Percentiles rank a stretch among this genome's conserved stretches.
Conservation (phyloP, 2,888 invertebrate genomes). For the Oasisia sp. region DNA sequence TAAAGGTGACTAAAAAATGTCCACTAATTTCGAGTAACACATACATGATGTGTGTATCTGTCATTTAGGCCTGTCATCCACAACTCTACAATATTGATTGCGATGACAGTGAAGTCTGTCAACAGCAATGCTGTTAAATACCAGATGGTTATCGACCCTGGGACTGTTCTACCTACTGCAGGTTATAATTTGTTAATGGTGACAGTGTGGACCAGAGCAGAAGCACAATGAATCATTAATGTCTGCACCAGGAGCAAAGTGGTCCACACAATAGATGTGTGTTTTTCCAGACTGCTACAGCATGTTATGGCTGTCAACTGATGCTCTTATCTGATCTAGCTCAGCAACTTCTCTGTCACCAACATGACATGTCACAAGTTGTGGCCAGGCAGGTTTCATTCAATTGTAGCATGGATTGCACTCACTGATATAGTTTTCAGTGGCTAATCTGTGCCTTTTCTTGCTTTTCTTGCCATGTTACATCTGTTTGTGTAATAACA, state of each 20-base stretch:
- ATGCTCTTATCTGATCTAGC: background rate
- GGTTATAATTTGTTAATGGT: background rate
- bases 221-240: background rate
- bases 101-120: background rate
- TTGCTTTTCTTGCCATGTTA: background rate
- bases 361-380: background rate
- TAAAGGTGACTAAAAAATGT: background rate
- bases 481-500: background rate
- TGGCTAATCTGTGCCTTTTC: background rate
- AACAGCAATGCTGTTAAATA: background rate
- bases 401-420: background rate
- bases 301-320: background rate
- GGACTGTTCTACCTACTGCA: background rate
- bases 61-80: background rate
- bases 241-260: background rate
- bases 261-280: background rate
- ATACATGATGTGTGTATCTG: background rate
- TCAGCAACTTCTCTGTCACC: background rate
- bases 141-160: background rate
- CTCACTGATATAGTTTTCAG: background rate
- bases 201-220: background rate
- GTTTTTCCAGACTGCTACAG: background rate
- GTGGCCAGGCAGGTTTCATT: background rate
- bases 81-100: background rate
- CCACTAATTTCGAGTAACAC: background rate